A percentile compares a stretch with the other conserved stretches of the same genome.
Evolutionary conservation across 2,888 invertebrate species (phyloP).

Genomic region (Oegoconia quadripuncta): DNA sequence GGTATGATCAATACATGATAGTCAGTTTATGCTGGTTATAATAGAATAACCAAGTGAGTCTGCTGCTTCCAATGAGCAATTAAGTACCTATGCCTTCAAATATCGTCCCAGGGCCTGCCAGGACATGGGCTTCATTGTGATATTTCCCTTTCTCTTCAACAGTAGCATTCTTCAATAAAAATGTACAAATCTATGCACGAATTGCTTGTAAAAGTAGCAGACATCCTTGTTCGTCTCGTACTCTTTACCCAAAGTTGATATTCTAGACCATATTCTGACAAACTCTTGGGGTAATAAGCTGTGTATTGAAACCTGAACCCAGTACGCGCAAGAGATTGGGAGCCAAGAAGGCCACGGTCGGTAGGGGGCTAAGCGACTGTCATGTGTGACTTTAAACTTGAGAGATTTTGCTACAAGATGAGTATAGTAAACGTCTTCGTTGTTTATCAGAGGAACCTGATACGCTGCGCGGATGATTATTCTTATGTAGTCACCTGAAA

Average conservation of each 20-base stretch:
- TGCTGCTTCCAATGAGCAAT: no score
- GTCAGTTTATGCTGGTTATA: no score
- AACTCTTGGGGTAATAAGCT: conserved; percentile 43
- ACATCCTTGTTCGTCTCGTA: conserved; percentile 16
- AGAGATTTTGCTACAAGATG: conserved; percentile 80
- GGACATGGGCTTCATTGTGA: no score
- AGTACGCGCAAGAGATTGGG: conserved; percentile 38
- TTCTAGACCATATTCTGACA: conserved; percentile 32
- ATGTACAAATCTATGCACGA: conserved; percentile 29
- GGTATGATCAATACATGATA: no score
- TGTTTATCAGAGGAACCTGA: conserved; percentile 79
- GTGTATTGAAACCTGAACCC: conserved; percentile 43
- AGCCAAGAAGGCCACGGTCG: conserved; percentile 34
- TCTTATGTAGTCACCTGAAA: conserved; percentile 47
- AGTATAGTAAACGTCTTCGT: conserved; percentile 87
- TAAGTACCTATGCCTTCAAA: no score
- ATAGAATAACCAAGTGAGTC: no score
- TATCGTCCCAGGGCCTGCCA: no score
- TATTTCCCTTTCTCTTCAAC: not conserved
- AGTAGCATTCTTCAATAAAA: not conserved
- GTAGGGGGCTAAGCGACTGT: conserved; percentile 69
- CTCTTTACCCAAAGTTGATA: conserved; percentile 25
- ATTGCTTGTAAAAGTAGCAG: conserved; percentile 32
- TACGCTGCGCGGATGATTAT: conserved; percentile 75
- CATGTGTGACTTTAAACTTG: conserved; percentile 75